Evolutionary conservation across 1,140 invertebrate species (phyloP), one percentile per base, ranked within the genome.

Genomic region (Drosophila gunungcola): DNA sequence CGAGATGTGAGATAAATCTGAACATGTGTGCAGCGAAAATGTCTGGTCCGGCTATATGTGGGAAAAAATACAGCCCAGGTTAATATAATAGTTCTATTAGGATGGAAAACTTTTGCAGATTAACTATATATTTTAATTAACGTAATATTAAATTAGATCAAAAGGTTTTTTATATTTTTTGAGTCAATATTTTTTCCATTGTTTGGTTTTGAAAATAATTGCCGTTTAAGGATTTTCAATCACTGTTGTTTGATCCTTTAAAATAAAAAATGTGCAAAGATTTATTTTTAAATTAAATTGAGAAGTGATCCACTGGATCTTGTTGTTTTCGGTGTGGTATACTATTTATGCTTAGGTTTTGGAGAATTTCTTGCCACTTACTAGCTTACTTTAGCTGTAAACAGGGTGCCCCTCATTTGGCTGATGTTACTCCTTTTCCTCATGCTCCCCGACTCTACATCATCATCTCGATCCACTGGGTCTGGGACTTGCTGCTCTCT

Each of bases 401-500:
- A 69, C 62, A 65, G 27, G 27, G 21, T 61, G 42, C 29, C 7
- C 34, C 9, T 48, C 13, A 3, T 49, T 43, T 41, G 43, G 63
- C 11, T 65, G 52, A 12, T 51, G 46, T 42, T 61, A 55, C 54
- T 52, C 62, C 63, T 69, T 69, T 76, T 77, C n/a, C n/a, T 53
- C 34, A 58, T 53, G 48, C 11, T 29, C 25, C 38, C 56, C 16
- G 3, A 32, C 29, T 27, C 29, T n/a, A 3, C 12, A 25, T 25
- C 34, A 3, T 10, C 36, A 41, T 60, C 55, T 42, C 54, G 16
- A 60, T 77, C 25, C 34, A 51, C 54, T 38, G 57, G n/a, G n/a
- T 54, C 57, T 77, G 52, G 12, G 83, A 46, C 78, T 74, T 81
- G 80, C 74, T 91, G 89, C 88, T 91, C 89, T 91, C 89, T 88